Base-by-base conservation (phyloP, 2,888 invertebrate species). In the Opisthograptis luteolata region DNA sequence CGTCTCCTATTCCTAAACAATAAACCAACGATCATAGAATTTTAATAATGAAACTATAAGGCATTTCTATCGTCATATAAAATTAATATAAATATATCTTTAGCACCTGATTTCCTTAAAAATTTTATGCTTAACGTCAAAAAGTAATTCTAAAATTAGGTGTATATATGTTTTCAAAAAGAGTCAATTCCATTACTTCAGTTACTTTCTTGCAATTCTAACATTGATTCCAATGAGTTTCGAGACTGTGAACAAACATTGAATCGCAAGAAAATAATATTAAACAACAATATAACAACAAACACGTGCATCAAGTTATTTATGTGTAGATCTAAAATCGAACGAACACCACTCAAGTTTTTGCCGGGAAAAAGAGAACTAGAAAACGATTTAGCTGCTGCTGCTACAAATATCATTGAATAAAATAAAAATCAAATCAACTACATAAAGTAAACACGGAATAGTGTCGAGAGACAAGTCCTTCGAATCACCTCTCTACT, bases 81-180 rank as follows among this genome's bases (percentile, higher is more conserved):
- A 46, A 46, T 47, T 46, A 62, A 55, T 47, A 50, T 44, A 40
- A 52, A 54, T 55, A 55, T 45, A 47, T 49, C 10, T 49, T 49
- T 61, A 64, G 60, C 61, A 62, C 60, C 62, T 50, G 46, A 57
- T 58, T 48, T 52, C 22, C 22, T 51, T 47, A 55, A 43, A 55
- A 24, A 22, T 53, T 48, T 44, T 12, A 30, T n/a, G 14, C 15
- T 46, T 43, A 46, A 40, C 40, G 22, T 48, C 31, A 39, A 46
- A n/a, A 17, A 51, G 17, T 50, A 41, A 45, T 28, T 41, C 15
- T 50, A 53, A 45, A 48, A 35, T 44, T 20, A n/a, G n/a, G n/a
- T n/a, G n/a, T n/a, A 9, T 34, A 2, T 36, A 55, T 37, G 50
- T 30, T 31, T 14, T 30, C 1, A 25, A 42, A 31, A 41, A 25